A percentile compares a stretch with the other conserved stretches of the same genome.
Evolutionary conservation across 2,113 vertebrate species (phyloP).

Genomic region (Corvus hawaiiensis): DNA sequence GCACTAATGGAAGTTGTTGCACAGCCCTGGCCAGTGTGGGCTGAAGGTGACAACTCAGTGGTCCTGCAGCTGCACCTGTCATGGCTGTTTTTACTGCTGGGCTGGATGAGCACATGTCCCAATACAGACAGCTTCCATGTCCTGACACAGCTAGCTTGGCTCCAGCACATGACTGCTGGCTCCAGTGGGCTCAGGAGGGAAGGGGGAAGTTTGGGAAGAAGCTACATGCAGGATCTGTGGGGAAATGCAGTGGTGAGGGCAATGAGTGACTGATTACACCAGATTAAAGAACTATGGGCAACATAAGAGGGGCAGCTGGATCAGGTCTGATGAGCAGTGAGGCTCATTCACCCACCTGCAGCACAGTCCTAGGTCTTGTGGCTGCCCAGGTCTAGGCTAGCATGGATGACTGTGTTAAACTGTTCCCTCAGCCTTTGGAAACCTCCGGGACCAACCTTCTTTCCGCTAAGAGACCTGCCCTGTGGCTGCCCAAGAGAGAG

Average conservation of each 20-base stretch:
- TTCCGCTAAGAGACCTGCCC: background rate
- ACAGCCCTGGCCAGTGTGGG: background rate
- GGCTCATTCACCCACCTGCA: rapidly evolving
- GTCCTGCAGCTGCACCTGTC: rapidly evolving
- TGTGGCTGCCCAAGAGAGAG: background rate
- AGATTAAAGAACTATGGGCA: rapidly evolving
- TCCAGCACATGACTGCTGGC: background rate
- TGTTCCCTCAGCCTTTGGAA: background rate
- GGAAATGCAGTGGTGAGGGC: background rate
- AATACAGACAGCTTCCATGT: rapidly evolving
- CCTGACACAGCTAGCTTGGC: background rate
- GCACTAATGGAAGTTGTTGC: background rate
- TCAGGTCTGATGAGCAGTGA: rapidly evolving
- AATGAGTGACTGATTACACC: rapidly evolving
- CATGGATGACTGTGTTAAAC: rapidly evolving
- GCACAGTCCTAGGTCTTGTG: too few species aligned
- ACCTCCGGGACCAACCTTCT: background rate
- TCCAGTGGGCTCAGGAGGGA: background rate
- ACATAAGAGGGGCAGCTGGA: rapidly evolving
- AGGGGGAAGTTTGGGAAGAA: background rate
- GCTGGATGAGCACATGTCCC: rapidly evolving
- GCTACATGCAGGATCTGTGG: rapidly evolving
- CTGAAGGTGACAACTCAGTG: rapidly evolving
- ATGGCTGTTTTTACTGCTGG: rapidly evolving
- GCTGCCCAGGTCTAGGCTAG: background rate